Evolutionary conservation across 2,888 invertebrate species (phyloP).

Genomic region (Metopia argyrocephala): DNA sequence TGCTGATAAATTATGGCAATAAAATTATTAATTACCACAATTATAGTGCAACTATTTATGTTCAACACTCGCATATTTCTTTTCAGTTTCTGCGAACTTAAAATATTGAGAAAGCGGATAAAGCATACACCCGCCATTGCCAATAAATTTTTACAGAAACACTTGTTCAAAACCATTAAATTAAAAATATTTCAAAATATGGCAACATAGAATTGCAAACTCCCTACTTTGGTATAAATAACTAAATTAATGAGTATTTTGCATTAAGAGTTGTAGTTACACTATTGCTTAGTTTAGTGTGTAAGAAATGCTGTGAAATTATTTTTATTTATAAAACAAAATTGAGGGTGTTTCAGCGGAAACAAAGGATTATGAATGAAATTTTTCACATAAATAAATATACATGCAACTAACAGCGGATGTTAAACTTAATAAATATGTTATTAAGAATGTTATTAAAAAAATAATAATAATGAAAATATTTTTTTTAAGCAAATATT

Average conservation of each 20-base stretch:
- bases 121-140: conserved; percentile 30
- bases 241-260: no score
- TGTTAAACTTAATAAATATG: conserved; percentile 8
- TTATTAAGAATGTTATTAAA: background rate
- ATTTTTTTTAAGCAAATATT: background rate
- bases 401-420: background rate
- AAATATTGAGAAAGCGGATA: conserved; percentile 21
- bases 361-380: conserved; percentile 33
- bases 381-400: background rate
- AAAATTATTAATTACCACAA: conserved; percentile 67
- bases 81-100: background rate
- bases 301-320: background rate
- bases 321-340: background rate
- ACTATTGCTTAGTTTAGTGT: background rate
- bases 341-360: conserved; percentile 32
- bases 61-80: background rate
- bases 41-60: conserved; percentile 49
- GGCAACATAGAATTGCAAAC: background rate
- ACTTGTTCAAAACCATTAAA: conserved; percentile 22
- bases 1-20: conserved; percentile 66
- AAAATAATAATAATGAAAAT: background rate
- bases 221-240: background rate
- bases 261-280: background rate
- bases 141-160: conserved; percentile 41
- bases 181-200: background rate